Percentiles rank a stretch among this genome's conserved stretches.
Conservation (phyloP, 2,888 invertebrate species). For the Torymus texanus region DNA sequence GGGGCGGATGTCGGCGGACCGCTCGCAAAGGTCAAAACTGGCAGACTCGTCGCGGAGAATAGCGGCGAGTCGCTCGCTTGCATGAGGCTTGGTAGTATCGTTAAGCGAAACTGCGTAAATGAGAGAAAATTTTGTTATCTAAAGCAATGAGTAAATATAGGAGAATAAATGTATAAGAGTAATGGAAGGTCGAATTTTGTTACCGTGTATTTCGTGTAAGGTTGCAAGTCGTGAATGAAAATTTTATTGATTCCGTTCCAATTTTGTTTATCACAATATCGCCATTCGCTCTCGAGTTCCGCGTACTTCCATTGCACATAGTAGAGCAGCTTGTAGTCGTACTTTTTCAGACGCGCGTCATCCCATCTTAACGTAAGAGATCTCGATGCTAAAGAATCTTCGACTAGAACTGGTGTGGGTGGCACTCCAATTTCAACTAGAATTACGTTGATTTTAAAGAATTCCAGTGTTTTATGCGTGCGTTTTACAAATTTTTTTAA, state of each 20-base stretch:
- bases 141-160: not conserved
- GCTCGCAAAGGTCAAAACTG: conserved; percentile 84
- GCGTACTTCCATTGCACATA: conserved; percentile 87
- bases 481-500: too few species aligned
- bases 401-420: conserved; percentile 85
- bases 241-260: conserved; percentile 82
- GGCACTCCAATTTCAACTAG: conserved; percentile 82
- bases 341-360: conserved; percentile 73
- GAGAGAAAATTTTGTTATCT: not conserved
- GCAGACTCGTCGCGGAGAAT: conserved; percentile 85
- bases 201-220: conserved; percentile 93
- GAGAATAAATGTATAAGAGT: too few species aligned
- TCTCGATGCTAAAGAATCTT: conserved; percentile 85
- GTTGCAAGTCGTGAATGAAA: conserved; percentile 86
- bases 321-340: conserved; percentile 77
- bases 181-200: not conserved
- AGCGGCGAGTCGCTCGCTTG: conserved; percentile 80
- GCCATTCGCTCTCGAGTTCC: conserved; percentile 83
- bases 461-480: too few species aligned
- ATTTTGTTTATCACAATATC: conserved; percentile 86
- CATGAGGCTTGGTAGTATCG: conserved; percentile 83
- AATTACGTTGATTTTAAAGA: not conserved
- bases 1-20: conserved; percentile 88
- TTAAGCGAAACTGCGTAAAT: conserved; percentile 88
- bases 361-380: conserved; percentile 89